phyloP scores from a whole-genome alignment of 2,888 invertebrate genomes.

The Electrophaes corylata region DNA sequence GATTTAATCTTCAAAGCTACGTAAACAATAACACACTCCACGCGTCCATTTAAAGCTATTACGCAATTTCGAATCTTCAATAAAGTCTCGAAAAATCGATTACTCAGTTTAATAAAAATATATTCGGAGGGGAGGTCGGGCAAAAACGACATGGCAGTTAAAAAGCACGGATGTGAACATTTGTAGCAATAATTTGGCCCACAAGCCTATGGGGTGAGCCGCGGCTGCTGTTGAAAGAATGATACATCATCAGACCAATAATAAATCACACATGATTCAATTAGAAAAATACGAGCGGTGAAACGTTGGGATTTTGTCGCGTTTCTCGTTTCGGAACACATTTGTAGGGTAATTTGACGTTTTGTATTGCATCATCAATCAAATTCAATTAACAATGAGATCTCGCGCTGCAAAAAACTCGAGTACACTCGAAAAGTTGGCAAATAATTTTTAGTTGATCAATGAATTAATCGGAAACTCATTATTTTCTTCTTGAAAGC shows the following conservation, averaged over 20 bases:
- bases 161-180: conserved; percentile 78
- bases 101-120: conserved; percentile 74
- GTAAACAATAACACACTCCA: conserved; percentile 40
- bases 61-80: conserved; percentile 50
- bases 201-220: conserved; percentile 76
- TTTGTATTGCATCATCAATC: conserved; percentile 79
- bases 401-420: conserved; percentile 32
- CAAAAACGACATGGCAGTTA: conserved; percentile 64
- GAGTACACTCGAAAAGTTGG: conserved; percentile 14
- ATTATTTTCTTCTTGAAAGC: conserved; percentile 3
- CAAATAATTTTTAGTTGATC: conserved; percentile 11
- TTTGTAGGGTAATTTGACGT: conserved; percentile 77
- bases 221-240: conserved; percentile 82
- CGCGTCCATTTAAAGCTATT: conserved; percentile 47
- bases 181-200: conserved; percentile 81
- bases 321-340: conserved; percentile 57
- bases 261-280: conserved; percentile 84
- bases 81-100: conserved; percentile 62
- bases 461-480: not conserved
- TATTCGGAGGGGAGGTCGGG: conserved; percentile 59
- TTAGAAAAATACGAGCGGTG: conserved; percentile 78
- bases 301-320: conserved; percentile 72
- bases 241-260: conserved; percentile 84
- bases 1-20: conserved; percentile 36
- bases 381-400: conserved; percentile 69